Percentiles rank a stretch among this genome's conserved stretches.
phyloP scores from a whole-genome alignment of 37 sponge, comb jelly and placozoan species.

The Spongilla lacustris region DNA sequence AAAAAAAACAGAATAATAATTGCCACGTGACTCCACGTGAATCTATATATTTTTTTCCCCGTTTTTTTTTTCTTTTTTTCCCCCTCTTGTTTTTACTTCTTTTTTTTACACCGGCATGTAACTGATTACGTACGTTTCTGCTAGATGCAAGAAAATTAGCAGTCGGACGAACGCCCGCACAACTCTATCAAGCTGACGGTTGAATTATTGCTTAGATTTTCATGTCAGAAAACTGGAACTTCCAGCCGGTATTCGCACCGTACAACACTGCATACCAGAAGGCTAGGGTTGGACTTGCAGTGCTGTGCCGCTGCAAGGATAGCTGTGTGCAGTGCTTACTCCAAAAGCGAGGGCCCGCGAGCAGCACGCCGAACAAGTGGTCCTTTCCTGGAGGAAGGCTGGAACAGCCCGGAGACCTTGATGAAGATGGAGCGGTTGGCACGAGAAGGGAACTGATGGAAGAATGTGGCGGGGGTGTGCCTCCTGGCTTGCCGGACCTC shows the following conservation, averaged over 20 bases:
- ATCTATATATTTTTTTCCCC: too few species aligned
- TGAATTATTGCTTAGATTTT: too few species aligned
- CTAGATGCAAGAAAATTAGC: too few species aligned
- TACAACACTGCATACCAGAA: conserved; percentile 5
- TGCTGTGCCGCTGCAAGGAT: conserved; percentile 65
- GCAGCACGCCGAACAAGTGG: conserved; percentile 77
- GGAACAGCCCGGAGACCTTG: conserved; percentile 62
- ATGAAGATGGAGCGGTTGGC: conserved; percentile 71
- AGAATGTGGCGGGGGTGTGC: conserved; percentile 82
- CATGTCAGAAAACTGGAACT: too few species aligned
- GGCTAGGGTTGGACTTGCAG: conserved; percentile 70
- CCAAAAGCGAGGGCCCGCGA: conserved; percentile 40
- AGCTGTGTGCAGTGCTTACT: conserved; percentile 56
- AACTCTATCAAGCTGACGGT: too few species aligned
- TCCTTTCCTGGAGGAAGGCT: conserved; percentile 85
- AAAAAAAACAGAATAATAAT: too few species aligned
- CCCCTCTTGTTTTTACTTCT: too few species aligned
- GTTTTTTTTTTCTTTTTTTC: too few species aligned
- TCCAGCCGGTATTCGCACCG: not conserved
- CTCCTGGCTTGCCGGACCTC: conserved; percentile 77
- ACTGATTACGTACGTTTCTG: too few species aligned
- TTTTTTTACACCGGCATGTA: too few species aligned
- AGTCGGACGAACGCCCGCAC: too few species aligned
- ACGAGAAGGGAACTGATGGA: conserved; percentile 67
- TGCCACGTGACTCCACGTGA: too few species aligned